Conservation (phyloP, 2,888 invertebrate genomes). For the Gastracanthus pulcherrimus region DNA sequence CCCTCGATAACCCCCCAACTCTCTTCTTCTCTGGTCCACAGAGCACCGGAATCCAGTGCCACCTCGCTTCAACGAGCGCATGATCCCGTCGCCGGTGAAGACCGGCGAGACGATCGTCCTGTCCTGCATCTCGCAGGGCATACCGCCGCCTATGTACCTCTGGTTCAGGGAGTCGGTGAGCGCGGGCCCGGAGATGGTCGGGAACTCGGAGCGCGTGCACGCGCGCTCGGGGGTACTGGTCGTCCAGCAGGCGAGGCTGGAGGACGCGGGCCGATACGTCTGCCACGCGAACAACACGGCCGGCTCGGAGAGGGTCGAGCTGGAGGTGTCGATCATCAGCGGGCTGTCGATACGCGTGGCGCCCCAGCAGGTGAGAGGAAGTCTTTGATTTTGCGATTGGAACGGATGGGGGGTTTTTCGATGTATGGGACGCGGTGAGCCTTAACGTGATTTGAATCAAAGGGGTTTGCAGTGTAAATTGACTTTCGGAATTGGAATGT, state of each 20-base stretch:
- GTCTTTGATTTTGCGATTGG: not conserved
- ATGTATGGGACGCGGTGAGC: not conserved
- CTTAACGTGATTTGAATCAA: no score
- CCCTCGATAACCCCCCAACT: no score
- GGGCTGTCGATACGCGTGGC: slow-evolving; percentile 74
- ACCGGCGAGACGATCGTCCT: slow-evolving; percentile 77
- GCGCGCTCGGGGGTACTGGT: slow-evolving; percentile 75
- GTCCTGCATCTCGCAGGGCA: slow-evolving; percentile 79
- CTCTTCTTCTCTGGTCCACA: slow-evolving; percentile 55
- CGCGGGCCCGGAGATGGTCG: slow-evolving; percentile 71
- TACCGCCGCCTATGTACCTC: slow-evolving; percentile 77
- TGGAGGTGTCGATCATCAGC: slow-evolving; percentile 75
- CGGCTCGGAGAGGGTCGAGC: slow-evolving; percentile 80
- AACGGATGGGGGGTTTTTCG: not conserved
- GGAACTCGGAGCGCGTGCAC: slow-evolving; percentile 75
- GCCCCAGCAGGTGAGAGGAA: slow-evolving; percentile 73
- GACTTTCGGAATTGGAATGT: no score
- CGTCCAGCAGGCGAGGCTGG: slow-evolving; percentile 79
- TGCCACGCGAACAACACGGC: slow-evolving; percentile 95
- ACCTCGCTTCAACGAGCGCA: slow-evolving; percentile 76
- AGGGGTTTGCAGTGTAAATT: no score
- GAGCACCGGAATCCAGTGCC: slow-evolving; percentile 74
- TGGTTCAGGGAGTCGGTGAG: slow-evolving; percentile 75
- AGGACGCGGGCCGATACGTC: slow-evolving; percentile 92
- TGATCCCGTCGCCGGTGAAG: slow-evolving; percentile 74